Evolutionary conservation across 2,113 vertebrate genomes (phyloP).

Genomic region (Neotragus pygmaeus): DNA sequence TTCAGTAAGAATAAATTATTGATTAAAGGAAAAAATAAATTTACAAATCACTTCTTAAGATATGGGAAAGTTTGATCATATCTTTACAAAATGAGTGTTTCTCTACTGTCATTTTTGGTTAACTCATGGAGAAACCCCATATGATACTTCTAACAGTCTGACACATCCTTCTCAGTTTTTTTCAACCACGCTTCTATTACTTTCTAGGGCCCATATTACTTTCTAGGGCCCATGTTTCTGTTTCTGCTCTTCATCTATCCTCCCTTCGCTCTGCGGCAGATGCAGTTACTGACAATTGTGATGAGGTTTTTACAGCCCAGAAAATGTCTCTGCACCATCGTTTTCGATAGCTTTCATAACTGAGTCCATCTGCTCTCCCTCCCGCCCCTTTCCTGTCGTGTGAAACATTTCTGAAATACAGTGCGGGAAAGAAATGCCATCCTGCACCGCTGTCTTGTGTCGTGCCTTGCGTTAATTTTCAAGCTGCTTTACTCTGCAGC

Average conservation of each 20-base stretch:
- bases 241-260: neutral
- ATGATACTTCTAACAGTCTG: no score
- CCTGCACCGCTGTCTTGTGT: neutral
- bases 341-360: slow-evolving; percentile 38
- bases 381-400: neutral
- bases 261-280: neutral
- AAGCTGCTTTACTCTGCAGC: slow-evolving; percentile 24
- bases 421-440: neutral
- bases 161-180: neutral
- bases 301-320: neutral
- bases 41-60: neutral
- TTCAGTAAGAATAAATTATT: neutral
- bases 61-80: neutral
- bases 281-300: slow-evolving; percentile 3
- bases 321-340: slow-evolving; percentile 27
- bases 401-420: slow-evolving; percentile 42
- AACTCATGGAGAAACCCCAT: neutral
- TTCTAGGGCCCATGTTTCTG: no score
- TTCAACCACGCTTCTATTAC: neutral
- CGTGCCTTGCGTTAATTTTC: neutral
- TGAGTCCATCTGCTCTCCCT: neutral
- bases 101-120: neutral
- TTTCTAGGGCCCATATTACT: no score
- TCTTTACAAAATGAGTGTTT: neutral
- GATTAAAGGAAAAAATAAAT: neutral